Conservation (phyloP, 2,797 vertebrate species). For the Muscicapa comitata region DNA sequence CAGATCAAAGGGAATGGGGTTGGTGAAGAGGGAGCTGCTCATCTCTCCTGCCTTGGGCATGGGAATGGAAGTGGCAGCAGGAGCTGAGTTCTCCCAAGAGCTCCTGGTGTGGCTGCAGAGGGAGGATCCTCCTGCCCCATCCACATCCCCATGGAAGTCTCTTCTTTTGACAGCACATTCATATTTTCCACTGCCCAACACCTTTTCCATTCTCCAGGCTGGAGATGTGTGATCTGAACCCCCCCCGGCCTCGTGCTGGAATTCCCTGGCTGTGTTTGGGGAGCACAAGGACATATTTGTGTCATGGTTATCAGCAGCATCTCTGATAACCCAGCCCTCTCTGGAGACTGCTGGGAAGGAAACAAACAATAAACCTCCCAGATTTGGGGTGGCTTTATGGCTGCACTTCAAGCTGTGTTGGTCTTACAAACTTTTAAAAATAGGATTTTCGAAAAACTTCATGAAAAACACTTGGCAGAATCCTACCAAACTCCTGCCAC, state of each 20-base stretch:
- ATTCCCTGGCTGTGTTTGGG: conserved; percentile 4
- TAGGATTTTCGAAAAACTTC: background rate
- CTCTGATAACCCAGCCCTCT: conserved; percentile 58
- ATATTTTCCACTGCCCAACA: background rate
- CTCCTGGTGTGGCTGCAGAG: background rate
- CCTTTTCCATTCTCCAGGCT: background rate
- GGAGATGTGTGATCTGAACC: background rate
- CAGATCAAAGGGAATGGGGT: background rate
- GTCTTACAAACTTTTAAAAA: conserved; percentile 65
- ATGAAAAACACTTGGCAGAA: background rate
- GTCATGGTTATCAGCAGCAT: conserved; percentile 63
- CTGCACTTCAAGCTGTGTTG: conserved; percentile 36
- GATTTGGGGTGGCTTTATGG: conserved; percentile 65
- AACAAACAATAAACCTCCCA: conserved; percentile 67
- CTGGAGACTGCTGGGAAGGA: conserved; percentile 36
- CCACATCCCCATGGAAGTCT: background rate
- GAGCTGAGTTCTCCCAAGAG: background rate
- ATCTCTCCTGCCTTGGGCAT: background rate
- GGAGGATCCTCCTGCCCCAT: background rate
- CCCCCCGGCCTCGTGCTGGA: background rate
- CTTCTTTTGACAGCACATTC: background rate
- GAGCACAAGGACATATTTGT: conserved; percentile 31
- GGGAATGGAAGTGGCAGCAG: background rate
- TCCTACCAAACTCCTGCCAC: background rate
- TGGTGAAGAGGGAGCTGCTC: background rate